These are phyloP conservation scores for Dendrolimus punctatus DNA, from an alignment of 1,140 invertebrate genomes.

Conservation along the genomic window DNA sequence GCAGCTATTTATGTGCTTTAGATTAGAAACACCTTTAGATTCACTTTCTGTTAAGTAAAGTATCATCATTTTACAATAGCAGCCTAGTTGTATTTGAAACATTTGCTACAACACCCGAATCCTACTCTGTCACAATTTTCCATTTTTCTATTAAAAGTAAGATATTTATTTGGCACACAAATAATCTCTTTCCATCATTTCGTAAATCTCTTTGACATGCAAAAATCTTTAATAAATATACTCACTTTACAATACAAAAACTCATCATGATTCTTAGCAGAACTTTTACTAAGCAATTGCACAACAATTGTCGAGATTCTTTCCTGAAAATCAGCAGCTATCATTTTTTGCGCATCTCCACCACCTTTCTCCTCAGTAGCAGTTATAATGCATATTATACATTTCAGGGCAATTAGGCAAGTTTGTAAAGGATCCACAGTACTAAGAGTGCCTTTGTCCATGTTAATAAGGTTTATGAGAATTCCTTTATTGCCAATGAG, in stretches of 20 bases:
- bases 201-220: too few relatives aligned
- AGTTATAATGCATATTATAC: slow-evolving; percentile 32
- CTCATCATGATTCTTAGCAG: slow-evolving; percentile 39
- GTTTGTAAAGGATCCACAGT: slow-evolving; percentile 38
- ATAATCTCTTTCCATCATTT: too few relatives aligned
- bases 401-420: slow-evolving; percentile 39
- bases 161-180: too few relatives aligned
- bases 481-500: slow-evolving; percentile 44
- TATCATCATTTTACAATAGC: too few relatives aligned
- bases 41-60: too few relatives aligned
- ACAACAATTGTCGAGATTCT: slow-evolving; percentile 33
- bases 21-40: too few relatives aligned
- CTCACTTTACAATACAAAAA: slow-evolving; percentile 58
- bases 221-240: not conserved
- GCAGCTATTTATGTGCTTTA: too few relatives aligned
- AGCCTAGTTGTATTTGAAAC: too few relatives aligned
- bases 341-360: slow-evolving; percentile 8
- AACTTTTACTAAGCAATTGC: slow-evolving; percentile 42
- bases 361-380: slow-evolving; percentile 31
- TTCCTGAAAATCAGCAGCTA: slow-evolving; percentile 28
- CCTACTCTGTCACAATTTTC: too few relatives aligned
- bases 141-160: too few relatives aligned
- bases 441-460: slow-evolving; percentile 18
- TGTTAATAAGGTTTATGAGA: slow-evolving; percentile 33
- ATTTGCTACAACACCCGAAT: too few relatives aligned